Base-by-base conservation (phyloP, 1,140 invertebrate genomes). In the Drosophila pandora region DNA sequence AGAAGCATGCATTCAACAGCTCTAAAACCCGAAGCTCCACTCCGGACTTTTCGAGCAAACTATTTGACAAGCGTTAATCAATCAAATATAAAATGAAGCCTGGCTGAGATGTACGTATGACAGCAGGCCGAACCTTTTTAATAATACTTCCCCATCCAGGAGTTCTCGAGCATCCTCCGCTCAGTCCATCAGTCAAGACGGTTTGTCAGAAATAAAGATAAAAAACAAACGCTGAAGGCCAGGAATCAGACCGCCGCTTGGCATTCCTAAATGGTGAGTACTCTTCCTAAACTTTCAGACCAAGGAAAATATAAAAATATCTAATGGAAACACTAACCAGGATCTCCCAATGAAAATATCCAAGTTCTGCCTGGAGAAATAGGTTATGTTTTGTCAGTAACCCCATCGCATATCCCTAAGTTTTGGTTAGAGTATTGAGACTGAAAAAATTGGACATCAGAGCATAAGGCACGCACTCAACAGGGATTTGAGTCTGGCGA, bases 41-140 rank as follows among this genome's bases (percentile, higher is more conserved):
- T 28, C 25, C 25, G 25, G 25, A 5, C 7, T 28, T 69, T 54
- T 69, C 56, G 48, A 54, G 50, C 57, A 13, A 82, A 65, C 62
- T 78, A 58, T 83, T 79, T 87, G 79, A 83, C 83, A 83, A 79
- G 75, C 53, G 69, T 67, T 88, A 88, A 88, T 87, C 83, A 87
- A 87, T 87, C 83, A 87, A 83, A 60, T 45, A 25, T 47, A 58
- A 41, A 76, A 72, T 69, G 53, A 73, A 53, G 56, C 61, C 64
- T 55, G 43, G 48, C 30, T 22, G 68, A 57, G 47, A 63, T 69
- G 64, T 69, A 85, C 61, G 41, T 76, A 85, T 88, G 82, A 82
- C 83, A 87, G 67, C 62, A 34, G 53, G 37, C 57, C 63, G 70
- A 88, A 88, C 84, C 83, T 88, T 88, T 88, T 88, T 88, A 79